Evolutionary conservation across 30 jellyfish, hydroid and myxozoan species (phyloP).

Genomic region (Cassiopea xamachana): DNA sequence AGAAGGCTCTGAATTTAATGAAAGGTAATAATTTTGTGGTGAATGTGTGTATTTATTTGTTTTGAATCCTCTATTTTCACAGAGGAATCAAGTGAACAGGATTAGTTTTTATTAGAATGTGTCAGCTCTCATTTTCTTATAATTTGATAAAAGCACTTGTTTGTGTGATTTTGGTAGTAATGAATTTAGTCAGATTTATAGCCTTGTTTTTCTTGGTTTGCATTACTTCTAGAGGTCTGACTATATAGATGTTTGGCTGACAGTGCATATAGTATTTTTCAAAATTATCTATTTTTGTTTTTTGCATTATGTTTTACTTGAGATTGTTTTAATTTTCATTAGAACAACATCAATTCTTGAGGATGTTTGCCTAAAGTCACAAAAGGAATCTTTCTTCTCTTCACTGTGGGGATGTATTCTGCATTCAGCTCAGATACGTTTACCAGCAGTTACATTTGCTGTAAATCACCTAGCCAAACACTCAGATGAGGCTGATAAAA

Average conservation of each 20-base stretch:
- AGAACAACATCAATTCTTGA: slow-evolving; percentile 79
- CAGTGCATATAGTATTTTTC: not conserved
- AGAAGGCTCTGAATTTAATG: slow-evolving; percentile 92
- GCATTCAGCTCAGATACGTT: slow-evolving; percentile 86
- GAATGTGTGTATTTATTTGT: not conserved
- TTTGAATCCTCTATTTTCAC: not conserved
- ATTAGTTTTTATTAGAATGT: not conserved
- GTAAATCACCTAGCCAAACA: slow-evolving; percentile 59
- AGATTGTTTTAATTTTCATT: not conserved
- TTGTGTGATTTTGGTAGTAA: too few relatives aligned
- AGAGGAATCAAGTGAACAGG: not conserved
- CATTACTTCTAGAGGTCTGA: too few relatives aligned
- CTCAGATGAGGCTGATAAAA: slow-evolving; percentile 18
- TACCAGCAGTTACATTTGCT: slow-evolving; percentile 84
- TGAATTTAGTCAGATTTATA: too few relatives aligned
- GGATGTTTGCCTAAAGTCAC: slow-evolving; percentile 57
- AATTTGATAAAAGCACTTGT: not conserved
- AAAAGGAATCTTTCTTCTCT: slow-evolving; percentile 80
- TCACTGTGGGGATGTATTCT: slow-evolving; percentile 89
- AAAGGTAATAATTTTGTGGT: slow-evolving; percentile 63
- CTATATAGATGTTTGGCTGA: too few relatives aligned
- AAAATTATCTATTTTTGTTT: not conserved
- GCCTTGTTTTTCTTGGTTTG: too few relatives aligned
- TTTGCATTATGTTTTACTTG: not conserved
- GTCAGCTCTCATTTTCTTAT: not conserved